Conservation (phyloP, 1,140 invertebrate genomes). For the Marisa cornuarietis region DNA sequence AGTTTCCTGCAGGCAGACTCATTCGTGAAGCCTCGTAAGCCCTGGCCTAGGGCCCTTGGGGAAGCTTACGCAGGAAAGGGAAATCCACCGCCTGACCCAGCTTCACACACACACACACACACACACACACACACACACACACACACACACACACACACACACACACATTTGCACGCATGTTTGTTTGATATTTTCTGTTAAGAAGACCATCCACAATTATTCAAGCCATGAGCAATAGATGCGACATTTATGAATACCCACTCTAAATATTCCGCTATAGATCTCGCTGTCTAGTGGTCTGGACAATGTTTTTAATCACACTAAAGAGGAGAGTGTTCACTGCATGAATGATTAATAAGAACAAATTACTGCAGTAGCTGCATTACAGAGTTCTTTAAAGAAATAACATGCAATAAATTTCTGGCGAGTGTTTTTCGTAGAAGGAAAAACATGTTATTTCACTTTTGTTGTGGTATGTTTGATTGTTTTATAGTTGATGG, state of each 20-base stretch:
- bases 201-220: not conserved
- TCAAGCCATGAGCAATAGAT: not conserved
- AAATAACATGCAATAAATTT: too few relatives aligned
- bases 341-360: not conserved
- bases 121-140: slow-evolving; percentile 10
- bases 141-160: slow-evolving; percentile 10
- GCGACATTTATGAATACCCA: not conserved
- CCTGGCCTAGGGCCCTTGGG: too few relatives aligned
- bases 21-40: too few relatives aligned
- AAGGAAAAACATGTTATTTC: not conserved
- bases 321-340: not conserved
- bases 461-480: not conserved
- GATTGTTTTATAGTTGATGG: too few relatives aligned
- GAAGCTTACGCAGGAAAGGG: not conserved
- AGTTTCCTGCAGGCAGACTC: too few relatives aligned
- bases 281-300: not conserved
- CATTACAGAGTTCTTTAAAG: not conserved
- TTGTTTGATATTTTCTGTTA: not conserved
- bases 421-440: not conserved
- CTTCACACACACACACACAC: slow-evolving; percentile 10
- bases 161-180: not conserved
- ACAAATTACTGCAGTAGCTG: not conserved
- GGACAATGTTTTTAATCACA: not conserved
- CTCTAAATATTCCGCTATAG: not conserved
- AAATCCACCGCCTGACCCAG: not conserved